These are phyloP conservation scores for Nomada fucata DNA, from an alignment of 2,888 invertebrate species.

Conservation along the genomic window DNA sequence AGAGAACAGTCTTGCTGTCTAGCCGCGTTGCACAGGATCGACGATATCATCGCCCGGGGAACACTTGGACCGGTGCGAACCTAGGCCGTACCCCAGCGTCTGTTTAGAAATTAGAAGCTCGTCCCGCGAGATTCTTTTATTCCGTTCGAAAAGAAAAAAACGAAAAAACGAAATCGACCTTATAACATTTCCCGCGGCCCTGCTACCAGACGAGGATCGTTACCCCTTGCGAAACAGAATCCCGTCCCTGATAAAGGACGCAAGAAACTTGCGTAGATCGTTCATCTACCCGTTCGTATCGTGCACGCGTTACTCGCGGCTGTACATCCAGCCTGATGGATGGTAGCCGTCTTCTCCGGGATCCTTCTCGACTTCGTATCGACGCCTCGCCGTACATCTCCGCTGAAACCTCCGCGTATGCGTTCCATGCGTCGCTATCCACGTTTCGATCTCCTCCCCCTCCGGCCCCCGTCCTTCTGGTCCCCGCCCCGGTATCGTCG, in stretches of 20 bases:
- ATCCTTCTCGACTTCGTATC: conserved; percentile 26
- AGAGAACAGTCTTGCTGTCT: neutral
- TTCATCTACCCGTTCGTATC: conserved; percentile 53
- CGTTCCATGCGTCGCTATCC: conserved; percentile 23
- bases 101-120: conserved; percentile 62
- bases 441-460: neutral
- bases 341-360: conserved; percentile 63
- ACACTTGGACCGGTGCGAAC: neutral
- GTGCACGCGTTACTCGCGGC: conserved; percentile 51
- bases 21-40: conserved; percentile 22
- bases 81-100: conserved; percentile 6
- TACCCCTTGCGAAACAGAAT: too few relatives aligned
- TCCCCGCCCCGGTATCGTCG: neutral
- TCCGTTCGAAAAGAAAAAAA: neutral
- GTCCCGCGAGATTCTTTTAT: conserved; percentile 10
- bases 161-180: too few relatives aligned
- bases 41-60: conserved; percentile 46
- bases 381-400: conserved; percentile 47
- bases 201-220: too few relatives aligned
- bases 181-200: too few relatives aligned
- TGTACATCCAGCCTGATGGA: conserved; percentile 67
- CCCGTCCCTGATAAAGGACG: conserved; percentile 19
- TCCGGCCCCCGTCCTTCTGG: too few relatives aligned
- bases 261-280: conserved; percentile 47
- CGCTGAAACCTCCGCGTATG: conserved; percentile 25